These are phyloP conservation scores for Parazoanthus darwini DNA, from an alignment of 92 coral and sea anemone species.

Conservation along the genomic window DNA sequence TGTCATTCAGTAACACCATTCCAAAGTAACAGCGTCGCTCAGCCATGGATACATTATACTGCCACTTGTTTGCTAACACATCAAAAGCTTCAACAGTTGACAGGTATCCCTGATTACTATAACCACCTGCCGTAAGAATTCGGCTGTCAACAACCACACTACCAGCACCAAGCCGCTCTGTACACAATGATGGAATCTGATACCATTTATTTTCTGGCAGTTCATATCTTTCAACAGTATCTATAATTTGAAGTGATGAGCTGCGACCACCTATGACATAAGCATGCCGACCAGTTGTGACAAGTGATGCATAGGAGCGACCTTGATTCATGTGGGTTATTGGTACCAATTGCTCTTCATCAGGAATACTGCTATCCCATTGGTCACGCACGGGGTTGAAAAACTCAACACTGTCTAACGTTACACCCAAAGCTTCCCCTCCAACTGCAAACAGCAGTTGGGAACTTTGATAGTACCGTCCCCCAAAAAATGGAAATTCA, in stretches of 20 bases:
- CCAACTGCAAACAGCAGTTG: slow-evolving; percentile 74
- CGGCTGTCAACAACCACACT: slow-evolving; percentile 51
- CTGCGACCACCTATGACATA: slow-evolving; percentile 72
- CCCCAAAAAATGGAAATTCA: slow-evolving; percentile 62
- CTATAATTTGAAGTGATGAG: slow-evolving; percentile 62
- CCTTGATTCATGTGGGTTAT: slow-evolving; percentile 49
- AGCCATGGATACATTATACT: slow-evolving; percentile 48
- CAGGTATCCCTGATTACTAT: slow-evolving; percentile 58
- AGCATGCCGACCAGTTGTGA: slow-evolving; percentile 60
- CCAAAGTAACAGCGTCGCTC: slow-evolving; percentile 70
- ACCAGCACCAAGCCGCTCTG: slow-evolving; percentile 73
- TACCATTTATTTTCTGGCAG: slow-evolving; percentile 79
- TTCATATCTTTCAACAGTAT: slow-evolving; percentile 72
- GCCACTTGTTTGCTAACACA: slow-evolving; percentile 68
- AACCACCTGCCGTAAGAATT: slow-evolving; percentile 67
- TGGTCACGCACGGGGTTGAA: slow-evolving; percentile 35
- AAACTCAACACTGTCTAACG: slow-evolving; percentile 64
- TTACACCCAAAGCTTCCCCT: slow-evolving; percentile 75
- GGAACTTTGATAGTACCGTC: slow-evolving; percentile 50
- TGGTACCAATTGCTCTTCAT: slow-evolving; percentile 32
- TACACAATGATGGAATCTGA: slow-evolving; percentile 55
- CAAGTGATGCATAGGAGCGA: slow-evolving; percentile 55
- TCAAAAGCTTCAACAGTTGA: slow-evolving; percentile 76
- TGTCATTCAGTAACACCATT: slow-evolving; percentile 53
- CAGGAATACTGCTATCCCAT: slow-evolving; percentile 61